Base-by-base conservation (phyloP, 2,888 invertebrate species). In the Nemapogon koenigi region DNA sequence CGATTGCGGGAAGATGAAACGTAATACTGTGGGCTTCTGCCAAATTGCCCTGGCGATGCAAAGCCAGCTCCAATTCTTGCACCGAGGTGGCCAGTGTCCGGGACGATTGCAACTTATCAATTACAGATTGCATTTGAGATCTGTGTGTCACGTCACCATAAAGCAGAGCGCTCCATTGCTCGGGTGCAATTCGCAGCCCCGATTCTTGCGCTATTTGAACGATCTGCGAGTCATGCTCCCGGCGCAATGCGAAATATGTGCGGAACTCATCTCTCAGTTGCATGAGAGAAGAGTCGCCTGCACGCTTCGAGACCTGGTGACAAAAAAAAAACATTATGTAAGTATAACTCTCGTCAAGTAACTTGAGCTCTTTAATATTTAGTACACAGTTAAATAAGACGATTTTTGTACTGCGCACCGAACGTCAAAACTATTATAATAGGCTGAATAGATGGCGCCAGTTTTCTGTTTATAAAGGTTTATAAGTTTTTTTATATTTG, bases 121-220 rank as follows among this genome's bases (percentile, higher is more conserved):
- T 88, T 49, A 90, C 89, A 55, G 83, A 84, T 30, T 6, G 41
- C 41, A 75, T 73, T 4, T n/a, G 11, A 28, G 95, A 94, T 59
- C 97, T 97, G 60, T 97, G 97, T 3, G 87, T 86, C 0, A 91
- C 89, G 62, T 99, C 98, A 1, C 98, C 98, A 59, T 98, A 99
- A 1, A 99, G 73, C 32, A 99, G 69, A 0, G 97, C 92, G 2
- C 96, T 96, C 98, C 98, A 99, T 61, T 98, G 97, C 62, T 99
- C 98, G 0, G 98, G 97, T 0, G 97, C 95, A 44, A 99, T 98
- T 41, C 97, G 81, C 16, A 99, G 79, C 0, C 98, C 98, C 1
- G 97, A 95, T 68, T 99, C 98, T 0, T 94, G 92, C 0, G 98
- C 98, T 44, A 99, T 98, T 71, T 97, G 95, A 3, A 99, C 97